phyloP scores from a whole-genome alignment of 1,140 invertebrate species.

The Pteromalus puparum region DNA sequence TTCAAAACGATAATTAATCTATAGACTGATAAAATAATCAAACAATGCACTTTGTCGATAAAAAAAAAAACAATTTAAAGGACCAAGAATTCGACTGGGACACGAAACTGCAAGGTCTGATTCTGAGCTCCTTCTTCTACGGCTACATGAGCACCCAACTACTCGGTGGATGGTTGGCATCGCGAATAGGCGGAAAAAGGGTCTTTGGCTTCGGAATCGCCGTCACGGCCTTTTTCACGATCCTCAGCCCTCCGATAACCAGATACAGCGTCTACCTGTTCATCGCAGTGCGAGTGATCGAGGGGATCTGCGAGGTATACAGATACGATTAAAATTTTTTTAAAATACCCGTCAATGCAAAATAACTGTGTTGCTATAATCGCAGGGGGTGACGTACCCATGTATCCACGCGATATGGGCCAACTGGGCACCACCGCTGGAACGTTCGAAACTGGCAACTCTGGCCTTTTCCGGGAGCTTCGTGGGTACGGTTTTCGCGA shows the following conservation, averaged over 20 bases:
- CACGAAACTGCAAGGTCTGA: conserved; percentile 84
- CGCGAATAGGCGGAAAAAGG: conserved; percentile 82
- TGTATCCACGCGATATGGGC: conserved; percentile 92
- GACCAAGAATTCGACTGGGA: conserved; percentile 88
- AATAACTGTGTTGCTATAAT: too few relatives aligned
- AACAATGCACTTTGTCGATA: background rate
- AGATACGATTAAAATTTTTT: background rate
- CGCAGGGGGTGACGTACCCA: conserved; percentile 91
- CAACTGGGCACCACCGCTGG: conserved; percentile 90
- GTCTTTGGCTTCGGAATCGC: conserved; percentile 89
- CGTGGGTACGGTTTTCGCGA: conserved; percentile 87
- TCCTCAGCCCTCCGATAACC: conserved; percentile 88
- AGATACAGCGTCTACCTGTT: conserved; percentile 83
- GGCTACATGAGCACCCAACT: conserved; percentile 86
- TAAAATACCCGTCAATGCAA: too few relatives aligned
- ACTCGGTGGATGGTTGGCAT: conserved; percentile 84
- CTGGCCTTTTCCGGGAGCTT: conserved; percentile 90
- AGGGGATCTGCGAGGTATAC: conserved; percentile 92
- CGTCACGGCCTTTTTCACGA: conserved; percentile 86
- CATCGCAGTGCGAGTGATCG: conserved; percentile 85
- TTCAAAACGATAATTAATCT: background rate
- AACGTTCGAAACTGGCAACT: conserved; percentile 86
- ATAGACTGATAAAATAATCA: background rate
- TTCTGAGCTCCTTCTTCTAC: conserved; percentile 93
- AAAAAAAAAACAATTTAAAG: conserved; percentile 64